A percentile compares a stretch with the other conserved stretches of the same genome.
Evolutionary conservation across 2,888 invertebrate species (phyloP).

Genomic region (Drosophila prolongata): DNA sequence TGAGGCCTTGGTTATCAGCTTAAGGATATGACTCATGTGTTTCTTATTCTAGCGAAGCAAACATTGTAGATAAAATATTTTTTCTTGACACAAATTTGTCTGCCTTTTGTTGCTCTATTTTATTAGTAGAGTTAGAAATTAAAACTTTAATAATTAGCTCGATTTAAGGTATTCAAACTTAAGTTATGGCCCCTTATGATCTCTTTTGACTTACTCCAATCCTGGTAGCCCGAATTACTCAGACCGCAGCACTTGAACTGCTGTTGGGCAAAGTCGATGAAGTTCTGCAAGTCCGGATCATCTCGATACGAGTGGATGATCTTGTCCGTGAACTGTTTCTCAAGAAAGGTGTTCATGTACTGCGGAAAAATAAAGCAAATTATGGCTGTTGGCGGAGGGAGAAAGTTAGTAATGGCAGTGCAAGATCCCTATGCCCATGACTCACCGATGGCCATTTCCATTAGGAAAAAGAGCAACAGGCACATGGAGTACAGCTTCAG

Average conservation of each 20-base stretch:
- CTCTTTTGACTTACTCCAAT: slow-evolving; percentile 88
- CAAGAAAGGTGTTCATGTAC: slow-evolving; percentile 92
- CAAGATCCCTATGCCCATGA: not conserved
- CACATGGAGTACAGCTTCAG: slow-evolving; percentile 96
- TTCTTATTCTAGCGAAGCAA: no score
- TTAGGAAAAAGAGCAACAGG: slow-evolving; percentile 93
- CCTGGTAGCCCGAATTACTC: slow-evolving; percentile 95
- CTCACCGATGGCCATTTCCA: slow-evolving; percentile 92
- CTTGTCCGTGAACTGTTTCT: slow-evolving; percentile 94
- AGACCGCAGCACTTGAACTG: slow-evolving; percentile 94
- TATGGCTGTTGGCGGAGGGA: slow-evolving; percentile 86
- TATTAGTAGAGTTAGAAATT: no score
- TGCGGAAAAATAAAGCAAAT: slow-evolving; percentile 97
- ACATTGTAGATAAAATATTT: no score
- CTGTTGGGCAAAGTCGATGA: slow-evolving; percentile 97
- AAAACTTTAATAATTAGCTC: no score
- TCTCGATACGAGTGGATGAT: slow-evolving; percentile 96
- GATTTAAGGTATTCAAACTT: no score
- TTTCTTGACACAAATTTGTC: no score
- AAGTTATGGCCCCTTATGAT: not conserved
- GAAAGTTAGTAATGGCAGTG: not conserved
- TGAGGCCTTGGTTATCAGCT: no score
- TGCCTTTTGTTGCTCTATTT: no score
- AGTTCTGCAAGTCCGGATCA: slow-evolving; percentile 96
- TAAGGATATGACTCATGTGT: no score